Evolutionary conservation across 2,113 vertebrate species (phyloP).

Genomic region (Tursiops truncatus): DNA sequence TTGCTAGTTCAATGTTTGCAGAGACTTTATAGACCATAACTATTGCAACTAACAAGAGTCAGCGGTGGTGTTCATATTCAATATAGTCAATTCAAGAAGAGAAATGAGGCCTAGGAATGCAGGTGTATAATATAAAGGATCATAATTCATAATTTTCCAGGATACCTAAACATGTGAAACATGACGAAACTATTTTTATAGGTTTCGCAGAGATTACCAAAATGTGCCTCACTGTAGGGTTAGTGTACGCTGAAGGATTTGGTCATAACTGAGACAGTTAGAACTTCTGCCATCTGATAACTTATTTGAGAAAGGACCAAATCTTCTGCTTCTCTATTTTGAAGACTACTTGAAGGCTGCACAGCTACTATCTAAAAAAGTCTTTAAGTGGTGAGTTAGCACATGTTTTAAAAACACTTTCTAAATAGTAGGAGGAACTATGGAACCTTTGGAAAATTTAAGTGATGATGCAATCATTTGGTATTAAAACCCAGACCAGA

Average conservation of each 20-base stretch:
- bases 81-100: neutral
- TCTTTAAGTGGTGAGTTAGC: neutral
- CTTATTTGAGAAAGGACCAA: neutral
- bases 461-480: neutral
- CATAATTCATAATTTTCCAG: neutral
- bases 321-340: neutral
- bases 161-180: neutral
- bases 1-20: neutral
- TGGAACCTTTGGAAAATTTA: neutral
- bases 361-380: neutral
- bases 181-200: neutral
- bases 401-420: neutral
- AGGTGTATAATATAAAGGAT: neutral
- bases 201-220: neutral
- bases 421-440: neutral
- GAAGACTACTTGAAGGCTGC: neutral
- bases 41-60: neutral
- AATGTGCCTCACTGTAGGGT: neutral
- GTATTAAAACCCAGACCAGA: neutral
- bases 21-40: neutral
- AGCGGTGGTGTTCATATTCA: neutral
- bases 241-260: neutral
- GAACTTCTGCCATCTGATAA: neutral
- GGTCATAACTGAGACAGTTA: neutral
- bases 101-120: neutral